phyloP scores from a whole-genome alignment of 35 echinoderm and acorn worm species.

The Diadema setosum region DNA sequence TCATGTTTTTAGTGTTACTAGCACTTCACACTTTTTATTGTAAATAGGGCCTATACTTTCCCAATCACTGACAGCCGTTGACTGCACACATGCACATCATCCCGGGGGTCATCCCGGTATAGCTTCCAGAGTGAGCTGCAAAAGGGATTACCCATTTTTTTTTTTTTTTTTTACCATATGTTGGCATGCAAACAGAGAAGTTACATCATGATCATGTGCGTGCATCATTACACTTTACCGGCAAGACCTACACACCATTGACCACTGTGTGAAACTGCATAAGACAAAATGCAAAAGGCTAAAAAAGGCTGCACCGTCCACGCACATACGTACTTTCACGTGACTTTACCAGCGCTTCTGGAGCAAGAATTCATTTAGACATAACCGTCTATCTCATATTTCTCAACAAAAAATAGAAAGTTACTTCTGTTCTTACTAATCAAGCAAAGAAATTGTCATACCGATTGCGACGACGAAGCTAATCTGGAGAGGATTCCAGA shows the following conservation, averaged over 20 bases:
- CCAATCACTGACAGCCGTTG: too few relatives aligned
- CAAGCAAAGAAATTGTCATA: neutral
- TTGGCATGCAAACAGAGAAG: neutral
- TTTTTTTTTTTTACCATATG: neutral
- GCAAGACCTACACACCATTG: neutral
- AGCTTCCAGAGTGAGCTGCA: too few relatives aligned
- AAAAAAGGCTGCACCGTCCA: too few relatives aligned
- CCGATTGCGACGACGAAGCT: constrained; percentile 7
- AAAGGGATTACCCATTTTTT: too few relatives aligned
- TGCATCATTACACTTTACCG: neutral
- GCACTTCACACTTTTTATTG: too few relatives aligned
- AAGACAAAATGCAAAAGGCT: too few relatives aligned
- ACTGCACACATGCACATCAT: too few relatives aligned
- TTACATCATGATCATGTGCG: neutral
- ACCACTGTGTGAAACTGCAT: neutral
- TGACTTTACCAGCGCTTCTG: neutral
- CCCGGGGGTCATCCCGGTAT: too few relatives aligned
- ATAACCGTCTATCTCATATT: neutral
- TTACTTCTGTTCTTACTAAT: neutral
- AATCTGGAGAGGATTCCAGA: constrained; percentile 23
- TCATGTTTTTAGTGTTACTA: too few relatives aligned
- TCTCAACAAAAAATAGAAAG: neutral
- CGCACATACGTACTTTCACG: neutral
- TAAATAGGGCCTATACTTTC: too few relatives aligned
- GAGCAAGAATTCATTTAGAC: neutral